Evolutionary conservation across 1,140 invertebrate species (phyloP).

Genomic region (Samia ricini): DNA sequence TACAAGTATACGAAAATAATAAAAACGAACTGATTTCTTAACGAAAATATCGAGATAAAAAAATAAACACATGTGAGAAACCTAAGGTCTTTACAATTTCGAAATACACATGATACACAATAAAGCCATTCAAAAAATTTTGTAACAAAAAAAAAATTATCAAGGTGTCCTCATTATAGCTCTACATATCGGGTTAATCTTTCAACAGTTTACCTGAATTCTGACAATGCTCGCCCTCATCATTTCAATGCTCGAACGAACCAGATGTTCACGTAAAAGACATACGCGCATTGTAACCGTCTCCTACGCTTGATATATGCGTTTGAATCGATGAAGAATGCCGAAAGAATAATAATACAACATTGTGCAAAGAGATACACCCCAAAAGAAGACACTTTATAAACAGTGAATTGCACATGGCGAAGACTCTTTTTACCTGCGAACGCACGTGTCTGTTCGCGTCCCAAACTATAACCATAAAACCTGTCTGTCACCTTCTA

Average conservation of each 20-base stretch:
- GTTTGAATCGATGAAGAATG: slow-evolving; percentile 53
- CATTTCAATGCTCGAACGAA: slow-evolving; percentile 43
- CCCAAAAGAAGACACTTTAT: slow-evolving; percentile 59
- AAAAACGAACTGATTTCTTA: too few species aligned
- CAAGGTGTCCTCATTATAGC: slow-evolving; percentile 64
- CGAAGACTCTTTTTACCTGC: slow-evolving; percentile 57
- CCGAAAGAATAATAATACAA: slow-evolving; percentile 41
- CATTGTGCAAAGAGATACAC: slow-evolving; percentile 65
- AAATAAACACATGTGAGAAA: background rate
- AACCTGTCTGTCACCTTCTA: slow-evolving; percentile 6
- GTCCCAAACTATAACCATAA: slow-evolving; percentile 32
- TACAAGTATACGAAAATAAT: background rate
- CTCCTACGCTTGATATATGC: slow-evolving; percentile 70
- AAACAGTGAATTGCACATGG: slow-evolving; percentile 68
- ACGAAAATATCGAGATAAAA: background rate
- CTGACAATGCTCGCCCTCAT: slow-evolving; percentile 53
- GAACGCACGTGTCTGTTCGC: slow-evolving; percentile 70
- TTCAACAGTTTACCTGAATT: slow-evolving; percentile 58
- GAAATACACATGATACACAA: background rate
- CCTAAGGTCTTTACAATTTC: background rate
- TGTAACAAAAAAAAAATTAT: slow-evolving; percentile 5
- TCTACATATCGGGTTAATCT: slow-evolving; percentile 70
- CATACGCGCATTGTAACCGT: slow-evolving; percentile 51
- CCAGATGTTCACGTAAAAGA: slow-evolving; percentile 69
- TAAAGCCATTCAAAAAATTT: background rate